Evolutionary conservation across 2,797 vertebrate genomes (phyloP), one percentile per base, ranked within the genome.

Genomic region (Glyptemys insculpta): DNA sequence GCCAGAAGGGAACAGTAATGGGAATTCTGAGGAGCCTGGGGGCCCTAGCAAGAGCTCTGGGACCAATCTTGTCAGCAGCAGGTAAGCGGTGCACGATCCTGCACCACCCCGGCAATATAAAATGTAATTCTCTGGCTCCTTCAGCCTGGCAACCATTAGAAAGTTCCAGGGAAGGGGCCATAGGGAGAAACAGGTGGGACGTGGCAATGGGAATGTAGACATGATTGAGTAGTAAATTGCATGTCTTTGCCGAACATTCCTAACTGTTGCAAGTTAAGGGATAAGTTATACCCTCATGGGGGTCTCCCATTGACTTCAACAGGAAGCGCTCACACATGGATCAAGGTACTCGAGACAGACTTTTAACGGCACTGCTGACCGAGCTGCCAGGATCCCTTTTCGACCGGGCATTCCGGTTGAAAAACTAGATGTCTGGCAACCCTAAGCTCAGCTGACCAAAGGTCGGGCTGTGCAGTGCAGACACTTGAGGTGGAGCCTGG

Each of bases 1-100:
- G 97, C 97, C 99, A 99, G 98, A 99, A 99, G 57, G 99, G 99
- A 54, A 99, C 98, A 0, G 98, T 99, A 68, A 99, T 99, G 99
- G 99, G 99, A 41, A 99, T 99, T 15, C 97, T 99, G 86, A 98
- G 99, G 41, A 99, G 99, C 97, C 96, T 99, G 89, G 99, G 99
- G 0, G 99, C 99, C 49, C 98, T 99, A 37, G 99, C 99, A 74
- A 98, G 99, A 98, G 99, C 99, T 3, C 82, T 99, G 79, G 99
- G 99, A 53, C 99, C 99, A 0, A 65, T 99, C 76, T 94, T 99
- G 86, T 98, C 99, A 0, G 99, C 99, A 15, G 99, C 99, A 44
- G 99, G 99, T 99, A 92, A 98, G 98, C 83, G 56, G 0, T 12
- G 54, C 8, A 44, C 80, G 16, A 10, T 19, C 86, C 68, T 3